These are phyloP conservation scores for Perdita meconis DNA, from an alignment of 2,888 invertebrate species.

Conservation along the genomic window DNA sequence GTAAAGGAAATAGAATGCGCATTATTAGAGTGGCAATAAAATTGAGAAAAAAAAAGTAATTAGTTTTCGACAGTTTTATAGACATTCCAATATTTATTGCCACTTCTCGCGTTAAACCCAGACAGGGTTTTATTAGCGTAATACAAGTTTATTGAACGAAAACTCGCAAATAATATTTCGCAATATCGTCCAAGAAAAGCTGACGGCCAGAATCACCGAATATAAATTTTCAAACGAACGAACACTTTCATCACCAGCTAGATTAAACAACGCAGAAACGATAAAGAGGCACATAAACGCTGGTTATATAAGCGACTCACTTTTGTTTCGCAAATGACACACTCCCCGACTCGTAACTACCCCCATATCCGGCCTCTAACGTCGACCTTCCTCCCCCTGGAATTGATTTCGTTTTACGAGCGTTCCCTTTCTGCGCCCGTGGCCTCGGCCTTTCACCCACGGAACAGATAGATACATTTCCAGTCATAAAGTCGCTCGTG, in stretches of 20 bases:
- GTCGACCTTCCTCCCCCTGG: slow-evolving; percentile 42
- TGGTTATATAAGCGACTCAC: slow-evolving; percentile 45
- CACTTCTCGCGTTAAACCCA: too few species aligned
- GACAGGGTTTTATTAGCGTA: too few species aligned
- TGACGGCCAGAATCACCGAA: background rate
- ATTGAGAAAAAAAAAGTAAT: too few species aligned
- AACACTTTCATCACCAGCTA: background rate
- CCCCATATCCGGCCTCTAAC: slow-evolving; percentile 59
- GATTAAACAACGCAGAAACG: slow-evolving; percentile 38
- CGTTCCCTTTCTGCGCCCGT: slow-evolving; percentile 25
- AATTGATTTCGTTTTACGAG: slow-evolving; percentile 75
- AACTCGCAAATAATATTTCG: background rate
- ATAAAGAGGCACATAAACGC: slow-evolving; percentile 45
- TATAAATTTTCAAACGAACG: background rate
- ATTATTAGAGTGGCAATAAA: too few species aligned
- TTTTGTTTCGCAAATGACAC: slow-evolving; percentile 61
- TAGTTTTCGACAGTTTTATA: too few species aligned
- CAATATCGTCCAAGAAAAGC: background rate
- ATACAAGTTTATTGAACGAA: background rate
- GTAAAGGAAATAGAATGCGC: too few species aligned
- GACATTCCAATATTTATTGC: too few species aligned
- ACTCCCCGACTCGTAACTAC: slow-evolving; percentile 48
- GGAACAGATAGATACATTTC: slow-evolving; percentile 58
- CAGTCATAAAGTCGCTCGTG: slow-evolving; percentile 62
- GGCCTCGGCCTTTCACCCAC: slow-evolving; percentile 10